phyloP scores from a whole-genome alignment of 35 echinoderm and acorn worm species.

The Holothuria glaberrima region DNA sequence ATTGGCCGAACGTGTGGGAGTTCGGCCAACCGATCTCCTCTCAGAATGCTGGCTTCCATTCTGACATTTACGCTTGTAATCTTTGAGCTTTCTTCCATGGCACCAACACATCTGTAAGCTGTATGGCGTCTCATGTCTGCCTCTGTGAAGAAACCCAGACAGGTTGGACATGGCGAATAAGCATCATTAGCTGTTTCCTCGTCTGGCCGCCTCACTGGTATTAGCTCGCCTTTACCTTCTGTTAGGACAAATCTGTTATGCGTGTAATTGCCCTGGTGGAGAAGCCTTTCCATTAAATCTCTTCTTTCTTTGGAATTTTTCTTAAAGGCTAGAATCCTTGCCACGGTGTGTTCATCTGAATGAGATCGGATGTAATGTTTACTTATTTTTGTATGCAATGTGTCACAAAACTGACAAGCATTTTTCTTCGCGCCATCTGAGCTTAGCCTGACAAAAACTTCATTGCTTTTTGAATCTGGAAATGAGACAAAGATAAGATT shows the following conservation, averaged over 20 bases:
- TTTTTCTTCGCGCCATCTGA: neutral
- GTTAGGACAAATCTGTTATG: neutral
- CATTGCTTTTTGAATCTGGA: neutral
- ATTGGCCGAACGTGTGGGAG: neutral
- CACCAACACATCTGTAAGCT: neutral
- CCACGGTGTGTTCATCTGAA: neutral
- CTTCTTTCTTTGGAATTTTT: neutral
- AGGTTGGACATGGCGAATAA: slow-evolving; percentile 1
- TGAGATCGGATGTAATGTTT: neutral
- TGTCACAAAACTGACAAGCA: slow-evolving; percentile 18
- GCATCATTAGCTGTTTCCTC: neutral
- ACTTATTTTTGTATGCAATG: neutral
- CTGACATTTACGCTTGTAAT: neutral
- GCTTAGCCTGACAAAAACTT: neutral
- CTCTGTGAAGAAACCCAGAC: neutral
- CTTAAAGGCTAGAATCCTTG: neutral
- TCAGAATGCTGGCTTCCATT: neutral
- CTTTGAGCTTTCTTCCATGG: neutral
- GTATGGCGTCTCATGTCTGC: neutral
- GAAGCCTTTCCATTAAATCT: neutral
- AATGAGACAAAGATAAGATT: too few species aligned
- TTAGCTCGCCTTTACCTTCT: neutral
- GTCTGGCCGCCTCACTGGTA: neutral
- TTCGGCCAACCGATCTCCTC: neutral
- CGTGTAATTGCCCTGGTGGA: neutral